A percentile compares a stretch with the other conserved stretches of the same genome.
Evolutionary conservation across 2,113 vertebrate genomes (phyloP).

Genomic region (Trachemys scripta): DNA sequence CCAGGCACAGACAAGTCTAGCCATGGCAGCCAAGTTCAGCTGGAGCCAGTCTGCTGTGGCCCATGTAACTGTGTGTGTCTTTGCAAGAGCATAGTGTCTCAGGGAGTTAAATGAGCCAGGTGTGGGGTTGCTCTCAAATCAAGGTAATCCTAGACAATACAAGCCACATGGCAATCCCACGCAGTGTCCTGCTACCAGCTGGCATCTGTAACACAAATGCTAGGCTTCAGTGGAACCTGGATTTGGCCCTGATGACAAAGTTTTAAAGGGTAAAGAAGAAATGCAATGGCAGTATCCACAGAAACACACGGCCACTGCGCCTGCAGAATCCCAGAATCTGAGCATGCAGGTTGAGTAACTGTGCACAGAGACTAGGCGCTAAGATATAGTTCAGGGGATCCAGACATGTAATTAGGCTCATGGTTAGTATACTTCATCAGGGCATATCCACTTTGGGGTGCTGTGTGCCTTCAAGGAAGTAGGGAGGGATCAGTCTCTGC

Average conservation of each 20-base stretch:
- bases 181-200: neutral
- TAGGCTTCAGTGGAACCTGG: neutral
- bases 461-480: neutral
- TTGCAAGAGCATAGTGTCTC: neutral
- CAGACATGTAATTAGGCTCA: neutral
- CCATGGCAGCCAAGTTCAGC: neutral
- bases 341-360: neutral
- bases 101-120: neutral
- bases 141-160: neutral
- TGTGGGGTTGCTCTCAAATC: neutral
- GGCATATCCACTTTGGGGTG: neutral
- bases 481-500: neutral
- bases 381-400: neutral
- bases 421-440: neutral
- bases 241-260: neutral
- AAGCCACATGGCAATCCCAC: neutral
- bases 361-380: neutral
- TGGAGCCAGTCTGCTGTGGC: neutral
- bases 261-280: neutral
- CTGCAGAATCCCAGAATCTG: neutral
- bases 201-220: neutral
- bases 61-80: neutral
- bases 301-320: neutral
- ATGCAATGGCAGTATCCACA: neutral
- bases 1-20: neutral